These are phyloP conservation scores for Scaptomyza parva DNA, from an alignment of 2,888 invertebrate genomes.

Conservation along the genomic window DNA sequence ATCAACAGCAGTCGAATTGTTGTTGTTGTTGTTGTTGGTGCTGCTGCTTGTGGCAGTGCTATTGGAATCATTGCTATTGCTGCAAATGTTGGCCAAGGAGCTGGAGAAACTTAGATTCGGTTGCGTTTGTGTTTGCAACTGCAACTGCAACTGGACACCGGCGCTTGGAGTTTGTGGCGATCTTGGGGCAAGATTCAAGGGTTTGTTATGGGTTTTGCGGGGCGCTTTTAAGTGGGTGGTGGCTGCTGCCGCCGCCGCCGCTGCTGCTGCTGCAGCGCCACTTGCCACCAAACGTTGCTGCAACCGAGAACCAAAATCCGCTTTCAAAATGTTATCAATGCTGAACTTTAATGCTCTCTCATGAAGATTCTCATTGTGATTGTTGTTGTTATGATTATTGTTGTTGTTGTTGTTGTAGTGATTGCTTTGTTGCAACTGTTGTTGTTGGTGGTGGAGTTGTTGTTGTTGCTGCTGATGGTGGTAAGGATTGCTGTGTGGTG, in stretches of 20 bases:
- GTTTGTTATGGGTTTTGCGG: conserved; percentile 57
- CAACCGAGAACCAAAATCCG: conserved; percentile 89
- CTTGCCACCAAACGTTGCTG: conserved; percentile 53
- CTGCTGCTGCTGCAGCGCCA: conserved; percentile 13
- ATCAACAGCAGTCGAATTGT: conserved; percentile 55
- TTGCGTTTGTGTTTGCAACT: conserved; percentile 66
- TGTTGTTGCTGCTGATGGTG: conserved; percentile 75
- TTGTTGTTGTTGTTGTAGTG: conserved; percentile 68
- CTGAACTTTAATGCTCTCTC: conserved; percentile 91
- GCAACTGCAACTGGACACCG: conserved; percentile 48
- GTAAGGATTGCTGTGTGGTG: conserved; percentile 13
- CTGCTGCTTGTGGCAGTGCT: conserved; percentile 84
- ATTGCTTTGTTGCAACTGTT: conserved; percentile 39
- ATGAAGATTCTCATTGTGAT: conserved; percentile 84
- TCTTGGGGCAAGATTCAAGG: conserved; percentile 57
- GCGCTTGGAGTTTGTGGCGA: conserved; percentile 12
- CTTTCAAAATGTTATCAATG: conserved; percentile 93
- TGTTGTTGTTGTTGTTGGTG: conserved; percentile 48
- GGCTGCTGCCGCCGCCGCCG: neutral
- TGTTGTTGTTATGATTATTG: conserved; percentile 66
- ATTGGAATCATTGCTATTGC: conserved; percentile 83
- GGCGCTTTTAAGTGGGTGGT: conserved; percentile 46
- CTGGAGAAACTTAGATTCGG: conserved; percentile 72
- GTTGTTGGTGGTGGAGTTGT: conserved; percentile 43
- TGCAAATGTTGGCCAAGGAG: conserved; percentile 82